These are phyloP conservation scores for Parnassius mnemosyne DNA, from an alignment of 2,888 invertebrate genomes.

Conservation along the genomic window DNA sequence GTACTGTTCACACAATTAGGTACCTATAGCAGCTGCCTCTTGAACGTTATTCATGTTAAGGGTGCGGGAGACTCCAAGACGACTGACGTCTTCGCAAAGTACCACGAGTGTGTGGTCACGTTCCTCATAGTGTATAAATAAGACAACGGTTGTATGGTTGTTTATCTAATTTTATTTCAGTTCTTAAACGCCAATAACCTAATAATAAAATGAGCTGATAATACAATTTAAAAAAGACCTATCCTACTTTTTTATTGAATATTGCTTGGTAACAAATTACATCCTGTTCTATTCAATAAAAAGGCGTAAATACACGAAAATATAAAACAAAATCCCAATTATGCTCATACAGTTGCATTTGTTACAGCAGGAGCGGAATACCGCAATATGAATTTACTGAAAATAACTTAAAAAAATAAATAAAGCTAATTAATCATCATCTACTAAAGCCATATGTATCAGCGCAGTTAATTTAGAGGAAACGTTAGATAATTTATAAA, in stretches of 20 bases:
- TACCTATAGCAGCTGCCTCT: no score
- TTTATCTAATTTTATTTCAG: conserved; percentile 81
- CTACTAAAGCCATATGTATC: conserved; percentile 66
- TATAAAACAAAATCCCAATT: conserved; percentile 69
- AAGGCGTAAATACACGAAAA: conserved; percentile 68
- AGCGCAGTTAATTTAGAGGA: conserved; percentile 53
- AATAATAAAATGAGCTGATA: conserved; percentile 77
- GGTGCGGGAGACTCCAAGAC: no score
- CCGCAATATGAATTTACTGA: conserved; percentile 49
- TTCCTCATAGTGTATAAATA: background rate
- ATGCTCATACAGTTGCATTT: conserved; percentile 45
- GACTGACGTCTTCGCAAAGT: no score
- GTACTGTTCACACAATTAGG: no score
- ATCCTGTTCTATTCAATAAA: conserved; percentile 77
- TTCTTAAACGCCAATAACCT: conserved; percentile 80
- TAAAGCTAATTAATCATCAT: conserved; percentile 70
- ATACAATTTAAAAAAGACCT: conserved; percentile 78
- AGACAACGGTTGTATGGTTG: conserved; percentile 45
- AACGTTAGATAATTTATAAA: conserved; percentile 37
- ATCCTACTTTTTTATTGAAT: conserved; percentile 75
- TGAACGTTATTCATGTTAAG: no score
- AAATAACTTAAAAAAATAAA: conserved; percentile 74
- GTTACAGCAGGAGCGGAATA: conserved; percentile 23
- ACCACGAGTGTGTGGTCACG: no score
- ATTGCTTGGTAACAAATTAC: conserved; percentile 80